Percentiles rank a stretch among this genome's conserved stretches.
Conservation (phyloP, 1,140 invertebrate genomes). For the Lamellibrachia luymesi region DNA sequence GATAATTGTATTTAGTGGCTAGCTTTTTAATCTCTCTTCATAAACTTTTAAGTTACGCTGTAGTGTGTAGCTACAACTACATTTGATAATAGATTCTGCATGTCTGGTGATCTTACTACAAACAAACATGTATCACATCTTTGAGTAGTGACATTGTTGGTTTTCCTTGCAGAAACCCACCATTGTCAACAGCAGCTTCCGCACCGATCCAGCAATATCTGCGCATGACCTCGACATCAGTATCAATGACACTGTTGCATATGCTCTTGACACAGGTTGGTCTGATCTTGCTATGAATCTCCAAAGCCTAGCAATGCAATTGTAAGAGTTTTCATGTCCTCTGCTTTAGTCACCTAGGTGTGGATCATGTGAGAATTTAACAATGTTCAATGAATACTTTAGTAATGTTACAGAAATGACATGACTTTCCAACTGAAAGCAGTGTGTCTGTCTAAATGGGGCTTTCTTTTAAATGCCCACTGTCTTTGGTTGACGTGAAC, state of each 20-base stretch:
- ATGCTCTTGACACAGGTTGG: constrained; percentile 1
- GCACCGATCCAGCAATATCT: not conserved
- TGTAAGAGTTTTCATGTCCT: not conserved
- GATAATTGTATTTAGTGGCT: not conserved
- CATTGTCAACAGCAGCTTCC: not conserved
- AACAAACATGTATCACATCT: not conserved
- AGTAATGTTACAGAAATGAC: not conserved
- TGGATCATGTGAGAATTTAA: not conserved
- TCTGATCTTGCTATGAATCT: not conserved
- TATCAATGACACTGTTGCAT: constrained; percentile 7
- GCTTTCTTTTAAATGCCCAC: not conserved
- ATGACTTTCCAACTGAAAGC: not conserved
- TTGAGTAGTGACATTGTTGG: not conserved
- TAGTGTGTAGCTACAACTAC: not conserved
- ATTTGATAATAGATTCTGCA: not conserved
- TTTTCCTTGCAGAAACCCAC: not conserved
- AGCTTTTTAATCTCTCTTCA: too few relatives aligned
- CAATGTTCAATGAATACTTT: not conserved
- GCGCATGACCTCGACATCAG: constrained; percentile 2
- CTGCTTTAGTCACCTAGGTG: not conserved
- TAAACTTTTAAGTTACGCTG: too few relatives aligned
- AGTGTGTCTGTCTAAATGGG: not conserved
- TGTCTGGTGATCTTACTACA: not conserved
- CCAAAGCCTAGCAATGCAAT: not conserved
- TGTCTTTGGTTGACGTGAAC: not conserved